A percentile compares a stretch with the other conserved stretches of the same genome.
phyloP scores from a whole-genome alignment of 2,888 invertebrate genomes.

The Acleris cristana region DNA sequence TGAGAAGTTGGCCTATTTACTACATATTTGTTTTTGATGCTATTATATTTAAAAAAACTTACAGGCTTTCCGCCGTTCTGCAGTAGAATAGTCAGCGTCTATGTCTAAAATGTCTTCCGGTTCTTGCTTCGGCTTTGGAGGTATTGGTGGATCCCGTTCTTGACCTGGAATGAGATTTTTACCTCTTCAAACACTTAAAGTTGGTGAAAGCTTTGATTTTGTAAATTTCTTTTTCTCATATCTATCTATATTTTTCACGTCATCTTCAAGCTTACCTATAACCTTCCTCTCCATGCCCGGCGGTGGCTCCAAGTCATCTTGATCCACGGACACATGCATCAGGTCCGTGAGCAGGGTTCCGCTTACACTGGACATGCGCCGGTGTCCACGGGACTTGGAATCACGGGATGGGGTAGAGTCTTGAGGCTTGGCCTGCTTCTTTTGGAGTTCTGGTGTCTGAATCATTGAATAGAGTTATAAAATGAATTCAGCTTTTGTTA shows the following conservation, averaged over 20 bases:
- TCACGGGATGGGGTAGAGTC: conserved; percentile 65
- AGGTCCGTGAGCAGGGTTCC: conserved; percentile 66
- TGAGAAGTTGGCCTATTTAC: too few species aligned
- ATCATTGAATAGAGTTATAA: too few species aligned
- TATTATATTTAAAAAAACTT: conserved; percentile 41
- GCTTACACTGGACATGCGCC: conserved; percentile 70
- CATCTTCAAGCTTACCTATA: conserved; percentile 53
- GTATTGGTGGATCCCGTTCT: conserved; percentile 68
- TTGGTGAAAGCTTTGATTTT: too few species aligned
- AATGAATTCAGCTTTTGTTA: too few species aligned
- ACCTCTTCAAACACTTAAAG: too few species aligned
- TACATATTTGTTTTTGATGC: too few species aligned
- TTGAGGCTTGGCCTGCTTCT: conserved; percentile 57
- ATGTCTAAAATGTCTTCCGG: conserved; percentile 76
- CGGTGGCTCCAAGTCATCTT: conserved; percentile 61
- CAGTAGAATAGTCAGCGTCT: conserved; percentile 71
- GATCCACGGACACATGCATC: conserved; percentile 67
- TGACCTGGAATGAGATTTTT: conserved; percentile 54
- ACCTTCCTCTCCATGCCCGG: conserved; percentile 67
- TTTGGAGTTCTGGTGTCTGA: conserved; percentile 72
- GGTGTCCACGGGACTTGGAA: conserved; percentile 58
- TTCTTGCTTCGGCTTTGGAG: conserved; percentile 67
- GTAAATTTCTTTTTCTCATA: too few species aligned
- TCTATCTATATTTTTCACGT: too few species aligned
- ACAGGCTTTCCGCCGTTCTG: conserved; percentile 74